Conservation (phyloP, 2,888 invertebrate species). For the Boloria euphrosyne region DNA sequence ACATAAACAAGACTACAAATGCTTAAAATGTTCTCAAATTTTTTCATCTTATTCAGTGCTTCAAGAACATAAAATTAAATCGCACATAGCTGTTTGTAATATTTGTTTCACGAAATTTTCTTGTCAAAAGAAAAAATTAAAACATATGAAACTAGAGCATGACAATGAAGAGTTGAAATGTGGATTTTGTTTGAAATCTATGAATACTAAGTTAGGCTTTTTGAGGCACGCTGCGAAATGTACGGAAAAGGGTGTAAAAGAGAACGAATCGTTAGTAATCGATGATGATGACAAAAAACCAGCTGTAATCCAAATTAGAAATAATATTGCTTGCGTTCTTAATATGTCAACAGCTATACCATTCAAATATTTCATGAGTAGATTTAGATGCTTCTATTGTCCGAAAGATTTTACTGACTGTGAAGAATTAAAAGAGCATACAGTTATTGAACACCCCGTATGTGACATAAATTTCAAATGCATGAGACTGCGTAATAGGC, state of each 20-base stretch:
- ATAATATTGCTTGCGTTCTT: conserved; percentile 58
- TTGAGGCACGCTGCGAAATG: conserved; percentile 62
- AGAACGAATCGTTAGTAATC: conserved; percentile 38
- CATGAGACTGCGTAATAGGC: conserved; percentile 57
- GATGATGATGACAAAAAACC: conserved; percentile 47
- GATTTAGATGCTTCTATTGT: conserved; percentile 70
- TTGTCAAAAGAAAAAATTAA: conserved; percentile 53
- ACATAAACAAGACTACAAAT: conserved; percentile 57
- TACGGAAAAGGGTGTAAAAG: conserved; percentile 37
- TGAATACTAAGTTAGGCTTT: conserved; percentile 60
- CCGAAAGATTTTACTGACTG: conserved; percentile 60
- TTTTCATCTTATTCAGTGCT: conserved; percentile 53
- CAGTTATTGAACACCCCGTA: conserved; percentile 57
- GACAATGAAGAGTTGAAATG: conserved; percentile 52
- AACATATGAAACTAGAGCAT: conserved; percentile 64
- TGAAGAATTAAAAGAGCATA: conserved; percentile 60
- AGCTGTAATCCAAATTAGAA: conserved; percentile 54
- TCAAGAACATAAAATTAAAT: conserved; percentile 55
- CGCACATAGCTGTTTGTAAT: conserved; percentile 62
- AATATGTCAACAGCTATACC: conserved; percentile 70
- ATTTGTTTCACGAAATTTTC: conserved; percentile 62
- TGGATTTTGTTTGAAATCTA: conserved; percentile 57
- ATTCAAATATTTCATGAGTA: conserved; percentile 64
- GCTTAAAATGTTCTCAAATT: conserved; percentile 53
- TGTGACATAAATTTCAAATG: conserved; percentile 60